Conservation (phyloP, 2,113 vertebrate species). For the Pagrus major region DNA sequence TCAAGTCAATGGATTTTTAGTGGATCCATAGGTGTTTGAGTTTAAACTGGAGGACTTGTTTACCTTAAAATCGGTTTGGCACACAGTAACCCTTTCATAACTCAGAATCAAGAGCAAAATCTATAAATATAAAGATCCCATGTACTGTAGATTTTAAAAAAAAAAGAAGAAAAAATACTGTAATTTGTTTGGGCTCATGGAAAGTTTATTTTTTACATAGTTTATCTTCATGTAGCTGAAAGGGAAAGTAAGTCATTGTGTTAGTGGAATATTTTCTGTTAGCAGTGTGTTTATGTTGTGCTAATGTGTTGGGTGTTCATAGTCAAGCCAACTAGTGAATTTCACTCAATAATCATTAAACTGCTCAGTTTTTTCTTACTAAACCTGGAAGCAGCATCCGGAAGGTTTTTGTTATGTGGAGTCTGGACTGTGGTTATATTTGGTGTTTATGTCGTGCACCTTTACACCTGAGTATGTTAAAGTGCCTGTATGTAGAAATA, state of each 20-base stretch:
- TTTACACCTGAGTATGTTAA: too few relatives aligned
- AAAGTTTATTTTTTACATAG: background rate
- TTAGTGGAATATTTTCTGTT: background rate
- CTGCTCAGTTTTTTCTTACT: background rate
- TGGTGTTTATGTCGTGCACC: too few relatives aligned
- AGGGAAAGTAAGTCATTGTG: background rate
- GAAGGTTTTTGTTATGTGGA: background rate
- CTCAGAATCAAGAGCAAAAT: background rate
- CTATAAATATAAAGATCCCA: background rate
- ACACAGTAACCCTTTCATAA: background rate
- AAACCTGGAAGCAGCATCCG: background rate
- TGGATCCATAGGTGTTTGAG: background rate
- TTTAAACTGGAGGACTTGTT: background rate
- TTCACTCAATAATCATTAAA: background rate
- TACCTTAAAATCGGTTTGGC: background rate
- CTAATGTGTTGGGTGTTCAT: background rate
- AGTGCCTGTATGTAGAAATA: background rate
- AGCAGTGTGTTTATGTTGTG: background rate
- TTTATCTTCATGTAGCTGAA: background rate
- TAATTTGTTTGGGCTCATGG: background rate
- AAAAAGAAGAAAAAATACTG: background rate
- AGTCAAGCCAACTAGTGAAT: background rate
- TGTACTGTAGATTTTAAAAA: conserved; percentile 4
- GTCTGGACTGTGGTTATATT: background rate
- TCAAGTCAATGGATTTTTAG: background rate